Evolutionary conservation across 2,888 invertebrate species (phyloP).

Genomic region (Sarcophaga variegata): DNA sequence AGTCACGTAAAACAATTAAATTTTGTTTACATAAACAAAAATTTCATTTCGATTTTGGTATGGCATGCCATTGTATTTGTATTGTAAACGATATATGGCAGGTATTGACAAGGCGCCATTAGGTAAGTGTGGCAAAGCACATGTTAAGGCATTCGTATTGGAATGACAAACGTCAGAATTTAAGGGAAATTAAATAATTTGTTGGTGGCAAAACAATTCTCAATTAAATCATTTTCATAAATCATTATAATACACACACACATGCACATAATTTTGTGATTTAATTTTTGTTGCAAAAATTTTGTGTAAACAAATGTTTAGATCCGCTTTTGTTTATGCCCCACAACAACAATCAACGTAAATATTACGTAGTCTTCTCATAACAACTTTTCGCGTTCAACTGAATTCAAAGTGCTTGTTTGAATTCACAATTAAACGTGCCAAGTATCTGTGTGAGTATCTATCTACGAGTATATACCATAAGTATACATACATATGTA

Average conservation of each 20-base stretch:
- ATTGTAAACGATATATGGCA: background rate
- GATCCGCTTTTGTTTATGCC: slow-evolving; percentile 34
- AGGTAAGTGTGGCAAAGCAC: background rate
- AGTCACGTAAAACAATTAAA: slow-evolving; percentile 63
- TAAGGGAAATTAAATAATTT: slow-evolving; percentile 41
- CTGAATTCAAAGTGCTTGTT: slow-evolving; percentile 34
- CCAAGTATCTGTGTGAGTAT: slow-evolving; percentile 10
- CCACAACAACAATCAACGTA: background rate
- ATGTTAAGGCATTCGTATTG: background rate
- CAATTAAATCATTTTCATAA: background rate
- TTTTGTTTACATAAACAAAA: slow-evolving; percentile 39
- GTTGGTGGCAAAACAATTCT: background rate
- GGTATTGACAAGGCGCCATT: slow-evolving; percentile 45
- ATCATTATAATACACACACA: background rate
- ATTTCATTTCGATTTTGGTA: background rate
- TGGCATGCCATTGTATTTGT: background rate
- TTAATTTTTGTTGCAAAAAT: background rate
- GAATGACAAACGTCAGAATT: slow-evolving; percentile 5
- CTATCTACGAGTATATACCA: background rate
- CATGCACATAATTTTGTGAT: slow-evolving; percentile 8
- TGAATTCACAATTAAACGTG: slow-evolving; percentile 9
- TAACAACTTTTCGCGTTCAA: slow-evolving; percentile 35
- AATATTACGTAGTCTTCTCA: slow-evolving; percentile 33
- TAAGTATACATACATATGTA: background rate
- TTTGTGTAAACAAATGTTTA: slow-evolving; percentile 9